Conservation (phyloP, 1,140 invertebrate species). For the Condylostylus longicornis region DNA sequence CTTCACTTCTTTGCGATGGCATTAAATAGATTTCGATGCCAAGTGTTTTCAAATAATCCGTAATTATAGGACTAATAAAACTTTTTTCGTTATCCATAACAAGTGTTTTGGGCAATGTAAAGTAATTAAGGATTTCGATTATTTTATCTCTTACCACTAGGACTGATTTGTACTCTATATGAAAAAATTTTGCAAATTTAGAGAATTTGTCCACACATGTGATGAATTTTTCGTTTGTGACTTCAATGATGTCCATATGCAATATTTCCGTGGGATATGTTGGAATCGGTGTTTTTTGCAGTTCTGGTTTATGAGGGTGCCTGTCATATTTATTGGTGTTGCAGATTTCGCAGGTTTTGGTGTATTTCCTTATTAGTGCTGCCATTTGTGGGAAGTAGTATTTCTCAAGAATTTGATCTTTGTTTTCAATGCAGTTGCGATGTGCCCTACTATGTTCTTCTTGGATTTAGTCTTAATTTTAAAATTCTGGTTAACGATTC, state of each 20-base stretch:
- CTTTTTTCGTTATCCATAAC: constrained; percentile 3
- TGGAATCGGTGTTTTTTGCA: constrained; percentile 5
- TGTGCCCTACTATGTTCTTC: constrained; percentile 7
- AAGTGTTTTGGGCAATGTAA: neutral
- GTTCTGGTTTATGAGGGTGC: constrained; percentile 1
- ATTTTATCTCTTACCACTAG: constrained; percentile 3
- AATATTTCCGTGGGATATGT: constrained; percentile 5
- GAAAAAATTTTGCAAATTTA: constrained; percentile 8
- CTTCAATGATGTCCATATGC: constrained; percentile 3
- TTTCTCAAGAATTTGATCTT: constrained; percentile 4
- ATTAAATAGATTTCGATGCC: constrained; percentile 1
- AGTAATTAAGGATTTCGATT: too few species aligned
- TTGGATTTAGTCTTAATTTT: constrained; percentile 1
- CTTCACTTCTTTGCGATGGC: constrained; percentile 3
- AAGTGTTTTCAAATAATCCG: neutral
- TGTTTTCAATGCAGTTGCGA: constrained; percentile 4
- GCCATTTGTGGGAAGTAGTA: constrained; percentile 7
- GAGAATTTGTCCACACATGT: constrained; percentile 7
- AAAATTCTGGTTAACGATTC: neutral
- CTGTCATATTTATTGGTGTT: constrained; percentile 6
- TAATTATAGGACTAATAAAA: constrained; percentile 5
- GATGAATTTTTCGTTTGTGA: constrained; percentile 4
- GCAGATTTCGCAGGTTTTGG: constrained; percentile 4
- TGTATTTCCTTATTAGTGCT: constrained; percentile 4
- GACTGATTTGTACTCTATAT: constrained; percentile 1